Base-by-base conservation (phyloP, 2,113 vertebrate genomes). In the Amblyopsis rosae region DNA sequence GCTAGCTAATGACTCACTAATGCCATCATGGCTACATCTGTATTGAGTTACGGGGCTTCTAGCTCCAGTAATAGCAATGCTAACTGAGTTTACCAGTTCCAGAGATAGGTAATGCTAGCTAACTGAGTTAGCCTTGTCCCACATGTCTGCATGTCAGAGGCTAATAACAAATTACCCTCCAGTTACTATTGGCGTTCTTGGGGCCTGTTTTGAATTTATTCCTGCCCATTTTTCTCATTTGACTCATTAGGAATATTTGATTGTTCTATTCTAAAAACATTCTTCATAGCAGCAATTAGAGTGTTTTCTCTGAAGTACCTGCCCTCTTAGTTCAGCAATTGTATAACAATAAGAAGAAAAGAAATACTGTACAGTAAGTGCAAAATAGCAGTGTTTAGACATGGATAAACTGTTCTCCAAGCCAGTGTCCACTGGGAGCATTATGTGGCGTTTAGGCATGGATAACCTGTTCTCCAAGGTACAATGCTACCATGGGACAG, bases 41-140 rank as follows among this genome's bases (percentile, higher is more conserved):
- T 82, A 82, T 89, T 82, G 83, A 84, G 87, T 91, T 90, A 88
- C 84, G 62, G 82, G 87, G 82, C 81, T 88, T 79, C 89, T 73
- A 80, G 87, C 81, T 88, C 76, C 87, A 88, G 85, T 90, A 86
- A 88, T 87, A 89, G 86, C 85, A 71, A 48, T 26, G 75, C 79
- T 88, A 90, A 90, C 86, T 79, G 67, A 76, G 86, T 91, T 90
- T 89, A 78, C 72, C 57, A 59, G 62, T 82, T 82, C 88, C 86
- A 86, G 81, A 83, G 81, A 85, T 80, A 56, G 83, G 84, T 82
- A 86, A 87, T 86, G 81, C 75, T 88, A 85, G 85, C 85, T 87
- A 89, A 91, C 84, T 83, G 19, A 71, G 80, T 90, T 89, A 86
- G 75, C 82, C 67, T 56, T 68, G 63, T 65, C 77, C 82, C 83